Evolutionary conservation across 2,888 invertebrate genomes (phyloP).

Genomic region (Cistogaster globosa): DNA sequence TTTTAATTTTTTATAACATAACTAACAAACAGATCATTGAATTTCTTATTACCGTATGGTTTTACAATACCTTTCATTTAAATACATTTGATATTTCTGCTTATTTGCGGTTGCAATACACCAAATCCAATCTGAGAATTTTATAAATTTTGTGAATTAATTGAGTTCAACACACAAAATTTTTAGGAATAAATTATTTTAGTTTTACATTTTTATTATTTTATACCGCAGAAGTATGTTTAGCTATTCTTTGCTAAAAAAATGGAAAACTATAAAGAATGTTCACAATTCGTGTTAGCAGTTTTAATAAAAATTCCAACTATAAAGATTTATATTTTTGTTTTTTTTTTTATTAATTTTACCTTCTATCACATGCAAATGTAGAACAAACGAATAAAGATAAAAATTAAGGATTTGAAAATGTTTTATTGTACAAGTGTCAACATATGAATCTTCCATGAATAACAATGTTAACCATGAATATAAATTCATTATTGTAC

Average conservation of each 20-base stretch:
- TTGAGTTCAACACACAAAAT: too few relatives aligned
- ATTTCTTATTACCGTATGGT: too few relatives aligned
- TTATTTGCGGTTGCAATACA: too few relatives aligned
- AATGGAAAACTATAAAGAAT: background rate
- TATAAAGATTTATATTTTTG: background rate
- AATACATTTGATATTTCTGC: too few relatives aligned
- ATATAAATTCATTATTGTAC: conserved; percentile 17
- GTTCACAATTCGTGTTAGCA: conserved; percentile 36
- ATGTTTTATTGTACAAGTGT: conserved; percentile 32
- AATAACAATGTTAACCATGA: conserved; percentile 44
- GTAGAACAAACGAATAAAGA: conserved; percentile 1
- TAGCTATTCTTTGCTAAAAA: background rate
- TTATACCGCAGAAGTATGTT: background rate
- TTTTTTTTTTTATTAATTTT: background rate
- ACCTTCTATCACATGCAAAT: background rate
- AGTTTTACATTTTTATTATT: background rate
- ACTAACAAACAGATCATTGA: too few relatives aligned
- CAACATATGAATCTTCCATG: conserved; percentile 53
- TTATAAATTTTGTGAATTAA: too few relatives aligned
- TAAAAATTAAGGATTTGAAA: conserved; percentile 34
- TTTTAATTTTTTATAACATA: too few relatives aligned
- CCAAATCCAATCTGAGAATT: too few relatives aligned
- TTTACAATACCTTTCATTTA: too few relatives aligned
- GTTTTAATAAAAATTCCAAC: conserved; percentile 40
- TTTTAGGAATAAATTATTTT: too few relatives aligned